These are phyloP conservation scores for Pangasius djambal DNA, from an alignment of 2,797 vertebrate genomes.

Conservation along the genomic window DNA sequence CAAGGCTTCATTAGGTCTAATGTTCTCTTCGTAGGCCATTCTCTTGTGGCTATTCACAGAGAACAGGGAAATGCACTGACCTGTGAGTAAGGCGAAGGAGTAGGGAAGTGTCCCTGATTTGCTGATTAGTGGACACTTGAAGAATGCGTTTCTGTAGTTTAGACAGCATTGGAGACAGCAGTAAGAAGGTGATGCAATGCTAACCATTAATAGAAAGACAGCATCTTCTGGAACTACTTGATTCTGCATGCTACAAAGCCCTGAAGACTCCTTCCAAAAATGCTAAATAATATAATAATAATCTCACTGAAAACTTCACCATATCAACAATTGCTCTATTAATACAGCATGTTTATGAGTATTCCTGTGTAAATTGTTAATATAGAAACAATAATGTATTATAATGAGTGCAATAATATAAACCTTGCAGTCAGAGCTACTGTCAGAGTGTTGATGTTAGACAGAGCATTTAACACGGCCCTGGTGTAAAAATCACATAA, in stretches of 20 bases:
- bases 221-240: neutral
- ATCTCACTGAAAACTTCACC: neutral
- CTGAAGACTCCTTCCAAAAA: neutral
- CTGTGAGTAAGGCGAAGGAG: constrained; percentile 64
- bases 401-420: neutral
- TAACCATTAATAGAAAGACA: neutral
- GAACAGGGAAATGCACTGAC: constrained; percentile 62
- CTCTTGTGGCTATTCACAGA: constrained; percentile 66
- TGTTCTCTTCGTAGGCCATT: constrained; percentile 55
- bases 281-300: neutral
- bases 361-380: neutral
- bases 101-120: neutral
- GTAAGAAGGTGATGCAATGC: neutral
- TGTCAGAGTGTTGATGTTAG: neutral
- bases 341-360: neutral
- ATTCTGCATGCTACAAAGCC: neutral
- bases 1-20: constrained; percentile 74
- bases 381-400: neutral
- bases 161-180: neutral
- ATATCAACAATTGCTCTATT: neutral
- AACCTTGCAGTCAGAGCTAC: neutral
- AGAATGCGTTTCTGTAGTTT: neutral
- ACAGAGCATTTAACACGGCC: neutral
- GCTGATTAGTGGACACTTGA: neutral
- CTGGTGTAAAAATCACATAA: neutral